Evolutionary conservation across 2,797 vertebrate species (phyloP).

Genomic region (Anniella stebbinsi): DNA sequence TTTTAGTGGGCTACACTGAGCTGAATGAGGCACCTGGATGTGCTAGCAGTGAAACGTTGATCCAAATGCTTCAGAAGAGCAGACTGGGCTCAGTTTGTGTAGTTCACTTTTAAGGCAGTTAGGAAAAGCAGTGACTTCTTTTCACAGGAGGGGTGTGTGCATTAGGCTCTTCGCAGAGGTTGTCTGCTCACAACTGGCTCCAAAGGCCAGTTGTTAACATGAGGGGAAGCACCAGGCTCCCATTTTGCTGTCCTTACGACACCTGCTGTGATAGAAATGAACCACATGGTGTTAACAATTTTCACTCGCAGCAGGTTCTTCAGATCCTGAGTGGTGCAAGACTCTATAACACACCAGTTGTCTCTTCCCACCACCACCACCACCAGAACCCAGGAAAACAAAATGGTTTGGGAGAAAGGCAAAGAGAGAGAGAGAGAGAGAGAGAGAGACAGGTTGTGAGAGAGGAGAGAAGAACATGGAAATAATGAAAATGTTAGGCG

Average conservation of each 20-base stretch:
- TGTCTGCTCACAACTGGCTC: slow-evolving; percentile 17
- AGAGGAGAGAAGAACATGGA: background rate
- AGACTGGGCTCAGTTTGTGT: background rate
- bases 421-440: slow-evolving; percentile 11
- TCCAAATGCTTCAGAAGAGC: background rate
- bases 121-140: background rate
- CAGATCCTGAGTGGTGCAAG: slow-evolving; percentile 34
- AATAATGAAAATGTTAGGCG: background rate
- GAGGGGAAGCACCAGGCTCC: slow-evolving; percentile 22
- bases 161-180: background rate
- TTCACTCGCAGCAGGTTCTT: slow-evolving; percentile 21
- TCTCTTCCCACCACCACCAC: background rate
- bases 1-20: background rate
- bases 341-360: slow-evolving; percentile 44
- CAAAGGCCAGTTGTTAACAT: slow-evolving; percentile 36
- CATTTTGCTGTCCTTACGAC: slow-evolving; percentile 3
- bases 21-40: background rate
- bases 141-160: background rate
- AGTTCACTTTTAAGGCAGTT: background rate
- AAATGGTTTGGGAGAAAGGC: background rate
- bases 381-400: slow-evolving; percentile 41
- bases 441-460: background rate
- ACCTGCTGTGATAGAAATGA: slow-evolving; percentile 33
- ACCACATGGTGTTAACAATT: slow-evolving; percentile 32
- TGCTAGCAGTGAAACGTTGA: background rate